Evolutionary conservation across 2,797 vertebrate species (phyloP), one percentile per base, ranked within the genome.

Genomic region (Anisognathus igniventris): DNA sequence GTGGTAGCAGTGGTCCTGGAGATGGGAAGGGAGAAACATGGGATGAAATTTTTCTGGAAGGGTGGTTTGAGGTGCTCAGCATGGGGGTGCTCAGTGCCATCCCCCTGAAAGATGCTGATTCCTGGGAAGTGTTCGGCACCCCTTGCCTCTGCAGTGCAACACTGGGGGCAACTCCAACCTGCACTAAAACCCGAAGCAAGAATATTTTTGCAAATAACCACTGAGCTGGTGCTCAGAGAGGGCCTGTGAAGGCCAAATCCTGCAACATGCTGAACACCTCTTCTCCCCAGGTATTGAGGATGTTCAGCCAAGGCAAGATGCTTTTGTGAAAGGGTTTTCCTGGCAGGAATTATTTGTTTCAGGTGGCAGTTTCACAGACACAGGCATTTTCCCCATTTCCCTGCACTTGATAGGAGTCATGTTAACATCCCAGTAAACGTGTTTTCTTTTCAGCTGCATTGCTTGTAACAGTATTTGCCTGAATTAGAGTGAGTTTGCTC

Each of bases 401-500:
- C 68, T 96, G 97, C 98, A 97, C 97, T 95, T 71, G 89, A 96
- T 97, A 92, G 28, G 56, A 97, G 98, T 97, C 98, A 75, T 96
- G 97, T 98, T 98, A 97, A 97, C 98, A 98, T 97, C 97, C 98
- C 90, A 97, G 98, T 95, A 97, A 98, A 97, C 95, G 78, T 98
- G 98, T 98, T 99, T 97, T 97, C 96, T 90, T 96, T 93, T 86
- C 90, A 96, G 98, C 97, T 98, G 97, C 97, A 97, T 97, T 98
- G 98, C 98, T 98, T 98, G 97, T 98, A 97, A 97, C 97, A 98
- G 97, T 99, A 99, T 99, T 99, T 99, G 98, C 97, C 98, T 97
- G 98, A 99, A 99, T 98, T 99, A 99, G 97, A 97, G 96, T 40
- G 95, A 97, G 98, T 99, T 99, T 99, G 97, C 98, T 98, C 94